These are phyloP conservation scores for Formica aserva DNA, from an alignment of 2,888 invertebrate species.

Conservation along the genomic window DNA sequence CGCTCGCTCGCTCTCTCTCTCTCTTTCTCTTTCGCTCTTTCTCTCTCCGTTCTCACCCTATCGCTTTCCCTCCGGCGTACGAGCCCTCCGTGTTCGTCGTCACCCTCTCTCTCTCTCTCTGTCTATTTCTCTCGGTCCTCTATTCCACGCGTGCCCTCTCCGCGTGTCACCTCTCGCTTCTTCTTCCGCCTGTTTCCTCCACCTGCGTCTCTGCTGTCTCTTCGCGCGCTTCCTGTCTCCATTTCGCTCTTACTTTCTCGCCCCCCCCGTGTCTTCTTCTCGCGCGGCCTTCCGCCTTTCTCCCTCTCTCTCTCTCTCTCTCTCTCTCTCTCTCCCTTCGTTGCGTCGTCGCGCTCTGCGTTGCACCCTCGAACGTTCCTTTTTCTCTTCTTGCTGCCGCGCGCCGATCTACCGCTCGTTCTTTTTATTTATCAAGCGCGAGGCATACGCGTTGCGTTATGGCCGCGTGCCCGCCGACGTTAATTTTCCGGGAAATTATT, in stretches of 20 bases:
- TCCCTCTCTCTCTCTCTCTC: slow-evolving; percentile 51
- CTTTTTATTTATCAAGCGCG: slow-evolving; percentile 66
- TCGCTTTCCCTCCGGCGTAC: slow-evolving; percentile 45
- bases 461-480: slow-evolving; percentile 73
- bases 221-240: slow-evolving; percentile 59
- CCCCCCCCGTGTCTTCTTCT: slow-evolving; percentile 32
- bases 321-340: slow-evolving; percentile 14
- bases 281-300: slow-evolving; percentile 21
- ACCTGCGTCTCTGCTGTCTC: slow-evolving; percentile 50
- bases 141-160: slow-evolving; percentile 27
- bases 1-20: slow-evolving; percentile 65
- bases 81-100: slow-evolving; percentile 44
- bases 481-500: slow-evolving; percentile 83
- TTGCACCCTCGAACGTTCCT: slow-evolving; percentile 58
- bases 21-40: slow-evolving; percentile 56
- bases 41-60: slow-evolving; percentile 45
- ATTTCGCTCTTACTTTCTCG: slow-evolving; percentile 60
- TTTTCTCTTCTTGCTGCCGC: slow-evolving; percentile 35
- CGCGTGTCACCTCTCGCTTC: slow-evolving; percentile 55
- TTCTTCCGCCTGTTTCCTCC: slow-evolving; percentile 58
- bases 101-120: slow-evolving; percentile 54
- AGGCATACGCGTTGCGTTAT: slow-evolving; percentile 65
- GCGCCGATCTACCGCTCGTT: slow-evolving; percentile 49
- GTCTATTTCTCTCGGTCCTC: slow-evolving; percentile 47
- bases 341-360: slow-evolving; percentile 33